Evolutionary conservation across 2,797 vertebrate species (phyloP).

Genomic region (Phrynocephalus guinanensis): DNA sequence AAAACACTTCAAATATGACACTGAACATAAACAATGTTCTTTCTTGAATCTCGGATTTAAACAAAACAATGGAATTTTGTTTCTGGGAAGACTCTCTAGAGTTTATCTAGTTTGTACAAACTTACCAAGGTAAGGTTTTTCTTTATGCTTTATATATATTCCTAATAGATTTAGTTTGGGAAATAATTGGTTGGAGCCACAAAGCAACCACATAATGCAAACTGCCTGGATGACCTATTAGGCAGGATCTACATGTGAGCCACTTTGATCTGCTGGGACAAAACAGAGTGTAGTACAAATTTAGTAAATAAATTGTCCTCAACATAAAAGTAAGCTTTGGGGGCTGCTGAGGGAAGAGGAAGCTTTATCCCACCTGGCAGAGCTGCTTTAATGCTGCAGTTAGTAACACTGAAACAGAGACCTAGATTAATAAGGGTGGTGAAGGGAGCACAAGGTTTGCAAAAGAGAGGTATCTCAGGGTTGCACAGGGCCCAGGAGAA

Average conservation of each 20-base stretch:
- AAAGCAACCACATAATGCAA: background rate
- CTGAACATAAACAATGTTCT: background rate
- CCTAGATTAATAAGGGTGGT: too few relatives aligned
- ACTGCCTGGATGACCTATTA: background rate
- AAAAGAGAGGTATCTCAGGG: too few relatives aligned
- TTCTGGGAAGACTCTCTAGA: background rate
- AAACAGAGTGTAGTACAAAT: background rate
- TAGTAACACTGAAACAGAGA: too few relatives aligned
- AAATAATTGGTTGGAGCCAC: background rate
- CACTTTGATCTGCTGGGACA: background rate
- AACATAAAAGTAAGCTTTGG: background rate
- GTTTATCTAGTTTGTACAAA: background rate
- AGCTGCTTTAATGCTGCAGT: too few relatives aligned
- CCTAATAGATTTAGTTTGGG: background rate
- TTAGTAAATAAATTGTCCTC: background rate
- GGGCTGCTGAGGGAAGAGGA: too few relatives aligned
- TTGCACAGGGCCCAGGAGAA: too few relatives aligned
- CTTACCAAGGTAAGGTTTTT: background rate
- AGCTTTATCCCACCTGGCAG: too few relatives aligned
- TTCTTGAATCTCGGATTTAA: background rate
- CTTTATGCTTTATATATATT: background rate
- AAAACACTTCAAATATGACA: slow-evolving; percentile 1
- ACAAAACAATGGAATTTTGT: background rate
- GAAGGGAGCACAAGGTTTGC: too few relatives aligned
- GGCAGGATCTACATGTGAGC: background rate